Base-by-base conservation (phyloP, 1,140 invertebrate genomes). In the Zaprionus taronus region DNA sequence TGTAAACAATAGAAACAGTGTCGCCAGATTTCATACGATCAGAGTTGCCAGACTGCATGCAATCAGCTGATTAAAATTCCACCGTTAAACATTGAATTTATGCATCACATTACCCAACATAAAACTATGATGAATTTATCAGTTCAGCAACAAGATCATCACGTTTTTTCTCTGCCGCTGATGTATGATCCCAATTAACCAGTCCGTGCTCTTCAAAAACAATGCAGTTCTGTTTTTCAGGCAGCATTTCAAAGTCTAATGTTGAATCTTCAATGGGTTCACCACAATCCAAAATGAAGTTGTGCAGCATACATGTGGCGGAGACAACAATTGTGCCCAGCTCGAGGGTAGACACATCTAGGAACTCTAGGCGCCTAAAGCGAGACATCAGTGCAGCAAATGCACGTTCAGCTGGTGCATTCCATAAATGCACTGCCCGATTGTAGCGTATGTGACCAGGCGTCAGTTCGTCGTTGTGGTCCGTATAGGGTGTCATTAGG, bases 271-370 rank as follows among this genome's bases (percentile, higher is more conserved):
- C 65, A 47, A 78, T 65, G 0, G 55, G 41, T 4, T 80, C 78
- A 5, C 61, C 70, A 28, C 70, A 80, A 5, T 78, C 65, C 14
- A 78, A 34, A 26, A 80, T 80, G 36, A 80, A 80, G 47, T 80
- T 80, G 26, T 80, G 79, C n/a, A 80, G 41, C 75, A 80, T 80
- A 26, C 70, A 78, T 6, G 64, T 47, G 20, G 76, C 79, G 2
- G 76, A 66, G 26, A 80, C 41, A 1, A 80, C 66, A 44, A 57
- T 66, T 14, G 44, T 56, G 22, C 47, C 75, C 36, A 78, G 22
- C 7, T 74, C 71, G 5, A 80, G n/a, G 7, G 64, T 65, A 9
- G 47, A 38, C 5, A 80, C 66, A 14, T 80, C 75, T 0, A 80
- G 24, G 0, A 56, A 53, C 11, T 74, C 20, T 14, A 80, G 26